Evolutionary conservation across 2,113 vertebrate genomes (phyloP), one percentile per base, ranked within the genome.

Genomic region (Struthidea cinerea): DNA sequence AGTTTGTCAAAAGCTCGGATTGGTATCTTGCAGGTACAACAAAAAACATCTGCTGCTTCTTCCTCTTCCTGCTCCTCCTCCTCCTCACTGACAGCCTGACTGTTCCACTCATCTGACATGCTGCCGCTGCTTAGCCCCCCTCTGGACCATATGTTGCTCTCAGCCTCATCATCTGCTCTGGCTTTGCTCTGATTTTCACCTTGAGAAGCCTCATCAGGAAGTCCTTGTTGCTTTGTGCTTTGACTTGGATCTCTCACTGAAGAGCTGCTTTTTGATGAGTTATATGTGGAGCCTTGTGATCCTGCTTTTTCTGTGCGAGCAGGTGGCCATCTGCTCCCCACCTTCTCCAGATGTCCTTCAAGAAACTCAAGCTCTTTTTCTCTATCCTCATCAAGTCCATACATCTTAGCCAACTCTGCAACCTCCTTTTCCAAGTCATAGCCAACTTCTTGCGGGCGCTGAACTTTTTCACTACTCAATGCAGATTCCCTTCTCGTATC

Each of bases 11-110:
- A 86, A 8, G 97, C 96, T 91, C 97, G 94, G 15, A 98, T 74
- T 11, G 98, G 97, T 23, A 87, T 93, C 60, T 97, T 98, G 93
- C 98, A 98, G 11, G 98, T 98, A 56, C 78, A 96, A 70, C 98
- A 99, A 96, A 97, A 98, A 71, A 97, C 49, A n/a, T 98, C 93
- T 2, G 95, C 90, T 1, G 28, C 63, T 61, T 98, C 96, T 13
- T 96, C 97, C 41, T 98, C 97, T 11, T 53, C 68, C 6, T 74
- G 52, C 23, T 86, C 60, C 22, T 86, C 97, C 16, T 97, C 98
- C 50, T 98, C 98, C 55, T 98, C 97, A 8, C 79, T 73, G 67
- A 73, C 53, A 76, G 74, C 70, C 75, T 92, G 82, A 63, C 73
- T 87, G 60, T 95, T 96, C 60, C 92, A 94, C 44, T 97, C 96